Base-by-base conservation (phyloP, 2,888 invertebrate species). In the Stenodera caucasica region DNA sequence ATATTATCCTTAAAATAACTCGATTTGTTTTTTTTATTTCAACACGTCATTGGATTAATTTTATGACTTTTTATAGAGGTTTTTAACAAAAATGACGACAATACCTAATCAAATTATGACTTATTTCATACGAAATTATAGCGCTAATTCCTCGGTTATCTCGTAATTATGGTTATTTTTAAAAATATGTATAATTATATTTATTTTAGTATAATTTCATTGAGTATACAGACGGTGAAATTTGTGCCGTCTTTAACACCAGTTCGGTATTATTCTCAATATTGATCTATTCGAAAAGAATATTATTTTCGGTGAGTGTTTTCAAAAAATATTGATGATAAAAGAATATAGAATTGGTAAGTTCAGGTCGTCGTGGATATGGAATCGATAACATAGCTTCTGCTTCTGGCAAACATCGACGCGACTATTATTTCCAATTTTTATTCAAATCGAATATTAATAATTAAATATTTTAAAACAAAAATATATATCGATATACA, bases 341-440 rank as follows among this genome's bases (percentile, higher is more conserved):
- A 5, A 49, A 21, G 57, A 55, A 58, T 58, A 62, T 58, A 58
- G 61, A 63, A 59, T 59, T 58, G 59, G 59, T 63, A 59, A 56
- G 62, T 63, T 63, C 63, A 63, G 63, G 63, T 63, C 63, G 63
- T 50, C 57, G 59, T 59, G 59, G 56, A 59, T 57, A 59, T 63
- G 59, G 54, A 63, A 63, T 63, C 63, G 57, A 63, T 63, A 63
- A 63, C 51, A 60, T 60, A 63, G 60, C 60, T 60, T 60, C 57
- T 60, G 60, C 57, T 23, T 50, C 57, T 57, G 57, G 40, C 54
- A 37, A 33, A 55, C 55, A 23, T 50, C 58, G 23, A 51, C 60
- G 52, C 56, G 45, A 30, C 49, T 55, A 54, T 45, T 26, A n/a
- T 54, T 61, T 52, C 52, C 51, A 58, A 55, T 51, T 45, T 61